A percentile compares a stretch with the other conserved stretches of the same genome.
Evolutionary conservation across 1,140 invertebrate genomes (phyloP).

Genomic region (Trichonephila clavipes): DNA sequence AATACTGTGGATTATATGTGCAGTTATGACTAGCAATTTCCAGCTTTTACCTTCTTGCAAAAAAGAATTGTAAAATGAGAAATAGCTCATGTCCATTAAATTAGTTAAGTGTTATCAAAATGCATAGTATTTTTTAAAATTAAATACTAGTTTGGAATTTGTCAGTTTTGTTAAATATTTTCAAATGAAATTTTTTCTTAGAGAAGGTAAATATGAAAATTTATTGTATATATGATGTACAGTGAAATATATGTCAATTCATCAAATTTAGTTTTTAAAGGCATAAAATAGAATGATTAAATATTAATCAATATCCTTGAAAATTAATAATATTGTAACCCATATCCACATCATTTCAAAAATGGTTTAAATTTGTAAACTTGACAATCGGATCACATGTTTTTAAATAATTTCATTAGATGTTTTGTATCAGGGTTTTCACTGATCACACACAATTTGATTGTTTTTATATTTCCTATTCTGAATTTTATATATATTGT

Average conservation of each 20-base stretch:
- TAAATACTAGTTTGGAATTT: neutral
- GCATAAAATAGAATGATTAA: neutral
- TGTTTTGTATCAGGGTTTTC: slow-evolving; percentile 5
- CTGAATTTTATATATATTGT: too few relatives aligned
- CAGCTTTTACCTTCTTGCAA: neutral
- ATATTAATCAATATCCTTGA: neutral
- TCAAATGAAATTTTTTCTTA: neutral
- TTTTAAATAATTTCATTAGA: neutral
- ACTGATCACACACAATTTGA: neutral
- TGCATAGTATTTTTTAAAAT: neutral
- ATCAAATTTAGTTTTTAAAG: neutral
- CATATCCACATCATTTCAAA: neutral
- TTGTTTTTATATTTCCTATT: too few relatives aligned
- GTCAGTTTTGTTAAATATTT: neutral
- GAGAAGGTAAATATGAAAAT: neutral
- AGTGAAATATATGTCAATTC: neutral
- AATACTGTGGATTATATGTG: neutral
- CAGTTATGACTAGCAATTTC: neutral
- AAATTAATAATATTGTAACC: neutral
- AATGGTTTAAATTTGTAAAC: slow-evolving; percentile 3
- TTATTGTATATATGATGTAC: neutral
- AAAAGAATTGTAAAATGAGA: neutral
- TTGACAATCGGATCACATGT: slow-evolving; percentile 26
- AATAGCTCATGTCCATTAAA: neutral
- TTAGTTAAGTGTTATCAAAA: neutral